phyloP scores from a whole-genome alignment of 2,888 invertebrate species.

The Macaria liturata region DNA sequence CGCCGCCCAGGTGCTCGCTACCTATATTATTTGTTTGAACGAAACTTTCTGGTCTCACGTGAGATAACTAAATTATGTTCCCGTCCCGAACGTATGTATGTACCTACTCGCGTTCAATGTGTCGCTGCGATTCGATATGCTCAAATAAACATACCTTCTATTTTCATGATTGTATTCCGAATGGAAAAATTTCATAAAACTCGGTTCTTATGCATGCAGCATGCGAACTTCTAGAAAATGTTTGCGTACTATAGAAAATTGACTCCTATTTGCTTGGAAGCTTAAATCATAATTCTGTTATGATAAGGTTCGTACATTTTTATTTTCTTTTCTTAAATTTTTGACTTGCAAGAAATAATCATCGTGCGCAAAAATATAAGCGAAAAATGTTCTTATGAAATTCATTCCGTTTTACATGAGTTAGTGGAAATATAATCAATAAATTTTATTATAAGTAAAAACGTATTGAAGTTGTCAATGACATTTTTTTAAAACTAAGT shows the following conservation, averaged over 20 bases:
- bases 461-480: no score
- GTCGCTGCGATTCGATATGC: conserved; percentile 48
- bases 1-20: conserved; percentile 79
- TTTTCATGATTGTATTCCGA: conserved; percentile 28
- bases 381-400: no score
- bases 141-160: conserved; percentile 43
- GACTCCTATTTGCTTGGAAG: conserved; percentile 13
- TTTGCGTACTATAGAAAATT: conserved; percentile 4
- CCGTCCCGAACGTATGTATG: conserved; percentile 65
- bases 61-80: conserved; percentile 81
- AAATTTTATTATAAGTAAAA: no score
- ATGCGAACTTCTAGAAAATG: conserved; percentile 13
- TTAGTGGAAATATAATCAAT: no score
- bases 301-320: no score
- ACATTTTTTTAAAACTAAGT: no score
- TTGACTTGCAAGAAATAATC: no score
- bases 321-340: no score
- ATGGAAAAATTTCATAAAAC: conserved; percentile 29
- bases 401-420: no score
- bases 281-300: neutral
- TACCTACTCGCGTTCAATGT: conserved; percentile 68
- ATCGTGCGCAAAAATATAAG: no score
- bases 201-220: conserved; percentile 24
- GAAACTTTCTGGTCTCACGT: conserved; percentile 79
- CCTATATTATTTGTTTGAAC: conserved; percentile 83